A percentile compares a stretch with the other conserved stretches of the same genome.
phyloP scores from a whole-genome alignment of 2,797 vertebrate species.

The Sebastes cheni region DNA sequence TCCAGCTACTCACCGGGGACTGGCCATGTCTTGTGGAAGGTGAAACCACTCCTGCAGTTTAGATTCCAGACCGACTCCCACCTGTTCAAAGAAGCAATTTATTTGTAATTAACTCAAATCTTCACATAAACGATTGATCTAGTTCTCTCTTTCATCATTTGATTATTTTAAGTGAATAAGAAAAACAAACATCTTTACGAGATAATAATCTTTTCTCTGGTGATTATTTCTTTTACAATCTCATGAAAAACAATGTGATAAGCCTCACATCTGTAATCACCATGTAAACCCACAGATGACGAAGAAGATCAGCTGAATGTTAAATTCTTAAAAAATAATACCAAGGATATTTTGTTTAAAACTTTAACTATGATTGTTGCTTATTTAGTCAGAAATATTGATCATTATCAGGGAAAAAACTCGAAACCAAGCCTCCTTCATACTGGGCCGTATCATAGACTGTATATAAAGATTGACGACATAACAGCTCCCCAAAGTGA shows the following conservation, averaged over 20 bases:
- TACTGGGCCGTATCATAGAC: not conserved
- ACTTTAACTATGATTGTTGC: not conserved
- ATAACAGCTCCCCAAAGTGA: no score
- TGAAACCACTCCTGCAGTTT: constrained; percentile 98
- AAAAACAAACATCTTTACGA: not conserved
- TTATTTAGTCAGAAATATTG: not conserved
- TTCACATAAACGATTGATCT: not conserved
- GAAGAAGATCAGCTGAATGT: not conserved
- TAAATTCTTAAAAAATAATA: not conserved
- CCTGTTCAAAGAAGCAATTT: constrained; percentile 63
- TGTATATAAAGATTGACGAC: no score
- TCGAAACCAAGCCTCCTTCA: not conserved
- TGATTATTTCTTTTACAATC: not conserved
- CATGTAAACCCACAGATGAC: not conserved
- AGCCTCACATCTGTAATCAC: not conserved
- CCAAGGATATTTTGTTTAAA: not conserved
- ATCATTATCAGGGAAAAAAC: not conserved
- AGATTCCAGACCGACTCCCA: constrained; percentile 94
- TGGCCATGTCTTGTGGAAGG: constrained; percentile 93
- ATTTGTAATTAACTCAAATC: not conserved
- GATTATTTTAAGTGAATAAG: not conserved
- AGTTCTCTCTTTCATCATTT: not conserved
- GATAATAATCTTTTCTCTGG: not conserved
- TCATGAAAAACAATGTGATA: not conserved
- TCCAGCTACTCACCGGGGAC: constrained; percentile 87